phyloP scores from a whole-genome alignment of 2,888 invertebrate species.

The Physocephala rufipes region DNA sequence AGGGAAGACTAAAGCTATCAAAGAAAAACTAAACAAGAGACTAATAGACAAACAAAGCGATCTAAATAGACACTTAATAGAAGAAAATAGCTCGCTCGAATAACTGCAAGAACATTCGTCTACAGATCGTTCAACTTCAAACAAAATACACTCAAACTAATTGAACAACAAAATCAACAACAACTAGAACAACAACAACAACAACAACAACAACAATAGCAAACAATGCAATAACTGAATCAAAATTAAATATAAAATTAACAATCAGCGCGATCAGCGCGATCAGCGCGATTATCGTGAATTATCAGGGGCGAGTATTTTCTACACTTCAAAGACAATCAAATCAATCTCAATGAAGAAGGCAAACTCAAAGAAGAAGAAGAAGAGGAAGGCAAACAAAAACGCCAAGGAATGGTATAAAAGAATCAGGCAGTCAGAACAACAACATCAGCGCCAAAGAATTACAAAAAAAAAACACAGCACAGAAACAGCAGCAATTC shows the following conservation, averaged over 20 bases:
- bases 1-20: no score
- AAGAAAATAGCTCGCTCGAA: not conserved
- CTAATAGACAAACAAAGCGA: not conserved
- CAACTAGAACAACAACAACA: not conserved
- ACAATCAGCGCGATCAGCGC: no score
- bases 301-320: no score
- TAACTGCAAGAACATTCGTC: not conserved
- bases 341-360: not conserved
- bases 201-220: not conserved
- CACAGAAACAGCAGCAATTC: not conserved
- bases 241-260: no score
- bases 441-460: slow-evolving; percentile 7
- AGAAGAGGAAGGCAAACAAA: not conserved
- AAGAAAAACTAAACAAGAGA: no score
- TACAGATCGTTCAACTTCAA: not conserved
- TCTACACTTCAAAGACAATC: not conserved
- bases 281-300: no score
- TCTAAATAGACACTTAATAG: not conserved
- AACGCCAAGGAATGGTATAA: not conserved
- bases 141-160: no score
- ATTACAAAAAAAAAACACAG: not conserved
- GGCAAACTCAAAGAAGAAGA: slow-evolving; percentile 5
- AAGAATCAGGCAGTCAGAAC: not conserved
- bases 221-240: no score
- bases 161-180: not conserved